phyloP scores from a whole-genome alignment of 2,113 vertebrate genomes.

The Hypocryptadius cinnamomeus region DNA sequence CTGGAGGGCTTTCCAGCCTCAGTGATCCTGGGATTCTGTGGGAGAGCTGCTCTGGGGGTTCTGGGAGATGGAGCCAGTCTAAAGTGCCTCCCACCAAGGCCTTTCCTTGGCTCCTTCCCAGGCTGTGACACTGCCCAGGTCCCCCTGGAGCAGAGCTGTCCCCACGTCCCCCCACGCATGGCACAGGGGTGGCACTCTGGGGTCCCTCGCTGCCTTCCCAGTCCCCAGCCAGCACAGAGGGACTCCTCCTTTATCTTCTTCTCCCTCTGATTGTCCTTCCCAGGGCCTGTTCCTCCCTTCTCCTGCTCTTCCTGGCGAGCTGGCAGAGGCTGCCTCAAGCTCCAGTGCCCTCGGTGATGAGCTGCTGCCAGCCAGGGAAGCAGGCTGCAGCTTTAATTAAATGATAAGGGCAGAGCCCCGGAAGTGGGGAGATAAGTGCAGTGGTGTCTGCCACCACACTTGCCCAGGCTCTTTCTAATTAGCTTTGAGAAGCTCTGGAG shows the following conservation, averaged over 20 bases:
- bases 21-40: background rate
- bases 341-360: constrained; percentile 58
- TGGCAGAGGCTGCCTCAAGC: constrained; percentile 14
- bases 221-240: background rate
- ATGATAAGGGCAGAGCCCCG: constrained; percentile 68
- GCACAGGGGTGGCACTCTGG: background rate
- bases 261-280: background rate
- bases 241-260: background rate
- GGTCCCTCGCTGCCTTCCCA: background rate
- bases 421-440: constrained; percentile 55
- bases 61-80: background rate
- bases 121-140: rapidly evolving
- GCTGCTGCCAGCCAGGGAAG: constrained; percentile 45
- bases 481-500: constrained; percentile 10
- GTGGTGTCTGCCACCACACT: constrained; percentile 23
- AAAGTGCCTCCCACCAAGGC: background rate
- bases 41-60: background rate
- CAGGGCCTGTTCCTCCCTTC: background rate
- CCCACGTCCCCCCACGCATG: rapidly evolving
- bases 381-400: constrained; percentile 63
- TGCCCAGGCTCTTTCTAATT: constrained; percentile 42
- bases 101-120: background rate
- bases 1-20: rapidly evolving
- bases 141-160: background rate
- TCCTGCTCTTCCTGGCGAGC: background rate